Evolutionary conservation across 1,140 invertebrate species (phyloP).

Genomic region (Marisa cornuarietis): DNA sequence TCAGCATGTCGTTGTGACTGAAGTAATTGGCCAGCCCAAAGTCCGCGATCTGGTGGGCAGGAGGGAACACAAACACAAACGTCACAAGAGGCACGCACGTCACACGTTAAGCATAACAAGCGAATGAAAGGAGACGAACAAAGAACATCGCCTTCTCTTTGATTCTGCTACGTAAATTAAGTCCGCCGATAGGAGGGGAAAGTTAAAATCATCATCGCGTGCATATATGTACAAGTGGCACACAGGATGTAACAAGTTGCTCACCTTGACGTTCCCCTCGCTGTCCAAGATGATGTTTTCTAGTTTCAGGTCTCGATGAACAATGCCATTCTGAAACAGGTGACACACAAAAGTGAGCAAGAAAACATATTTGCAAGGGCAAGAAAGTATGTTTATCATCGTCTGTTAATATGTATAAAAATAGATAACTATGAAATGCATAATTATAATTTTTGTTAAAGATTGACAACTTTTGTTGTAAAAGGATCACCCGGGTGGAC

Average conservation of each 20-base stretch:
- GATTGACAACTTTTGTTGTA: too few species aligned
- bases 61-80: conserved; percentile 20
- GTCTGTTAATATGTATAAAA: too few species aligned
- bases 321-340: conserved; percentile 73
- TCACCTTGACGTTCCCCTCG: conserved; percentile 92
- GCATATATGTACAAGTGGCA: neutral
- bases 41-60: conserved; percentile 86
- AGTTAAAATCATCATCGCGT: neutral
- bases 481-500: too few species aligned
- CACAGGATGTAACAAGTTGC: neutral
- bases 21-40: conserved; percentile 99
- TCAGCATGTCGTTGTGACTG: conserved; percentile 78
- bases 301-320: conserved; percentile 96
- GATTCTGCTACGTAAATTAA: neutral
- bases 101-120: neutral
- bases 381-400: too few species aligned
- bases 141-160: neutral
- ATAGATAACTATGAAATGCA: too few species aligned
- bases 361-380: neutral
- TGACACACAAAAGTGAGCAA: neutral
- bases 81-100: neutral
- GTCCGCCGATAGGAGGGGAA: neutral
- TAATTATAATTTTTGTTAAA: too few species aligned
- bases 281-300: conserved; percentile 98
- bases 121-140: too few species aligned